phyloP scores from a whole-genome alignment of 1,140 invertebrate genomes.

The Spodoptera litura region DNA sequence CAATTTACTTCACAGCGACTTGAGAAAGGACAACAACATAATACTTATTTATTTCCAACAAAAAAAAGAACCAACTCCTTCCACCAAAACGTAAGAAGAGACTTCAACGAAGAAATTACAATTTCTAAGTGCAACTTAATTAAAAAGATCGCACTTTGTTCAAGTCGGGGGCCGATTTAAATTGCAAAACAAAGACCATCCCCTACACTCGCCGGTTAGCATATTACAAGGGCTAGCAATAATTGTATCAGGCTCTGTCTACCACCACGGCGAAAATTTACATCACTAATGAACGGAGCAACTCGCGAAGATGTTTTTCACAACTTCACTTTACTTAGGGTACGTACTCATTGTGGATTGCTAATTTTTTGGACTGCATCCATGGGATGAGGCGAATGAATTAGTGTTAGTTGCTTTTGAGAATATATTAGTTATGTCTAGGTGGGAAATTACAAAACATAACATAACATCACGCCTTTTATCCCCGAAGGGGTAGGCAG shows the following conservation, averaged over 20 bases:
- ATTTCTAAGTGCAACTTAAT: slow-evolving; percentile 41
- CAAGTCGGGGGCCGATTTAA: slow-evolving; percentile 13
- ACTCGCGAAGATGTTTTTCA: slow-evolving; percentile 53
- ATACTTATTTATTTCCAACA: neutral
- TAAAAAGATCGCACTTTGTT: slow-evolving; percentile 39
- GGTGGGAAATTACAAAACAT: too few relatives aligned
- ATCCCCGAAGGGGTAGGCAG: too few relatives aligned
- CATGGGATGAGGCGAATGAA: too few relatives aligned
- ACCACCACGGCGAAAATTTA: slow-evolving; percentile 43
- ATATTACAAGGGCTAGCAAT: slow-evolving; percentile 48
- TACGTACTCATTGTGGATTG: slow-evolving; percentile 14
- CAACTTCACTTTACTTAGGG: slow-evolving; percentile 37
- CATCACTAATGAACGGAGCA: slow-evolving; percentile 52
- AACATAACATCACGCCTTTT: too few relatives aligned
- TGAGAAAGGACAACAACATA: neutral
- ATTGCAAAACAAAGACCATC: slow-evolving; percentile 44
- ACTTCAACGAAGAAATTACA: slow-evolving; percentile 22
- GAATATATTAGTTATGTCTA: too few relatives aligned
- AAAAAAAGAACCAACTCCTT: neutral
- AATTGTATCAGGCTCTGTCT: slow-evolving; percentile 47
- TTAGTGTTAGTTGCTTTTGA: too few relatives aligned
- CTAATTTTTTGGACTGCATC: neutral
- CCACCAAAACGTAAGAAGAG: neutral
- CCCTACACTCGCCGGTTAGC: slow-evolving; percentile 45
- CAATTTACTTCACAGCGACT: too few relatives aligned